Conservation (phyloP, 2,113 vertebrate species). For the Tachycineta bicolor region DNA sequence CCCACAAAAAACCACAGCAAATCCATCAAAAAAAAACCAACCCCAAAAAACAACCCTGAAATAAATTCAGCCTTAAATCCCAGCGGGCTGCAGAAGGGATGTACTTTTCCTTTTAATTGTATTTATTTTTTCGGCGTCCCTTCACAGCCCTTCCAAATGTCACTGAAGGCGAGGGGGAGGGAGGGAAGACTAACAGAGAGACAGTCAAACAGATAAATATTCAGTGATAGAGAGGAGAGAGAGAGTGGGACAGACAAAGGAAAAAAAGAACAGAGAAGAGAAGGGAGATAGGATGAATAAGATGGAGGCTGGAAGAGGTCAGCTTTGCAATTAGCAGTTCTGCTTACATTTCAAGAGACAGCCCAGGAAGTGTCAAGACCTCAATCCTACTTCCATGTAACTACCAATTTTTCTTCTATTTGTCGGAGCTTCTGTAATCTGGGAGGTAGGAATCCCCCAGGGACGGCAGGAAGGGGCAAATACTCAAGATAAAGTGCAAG, state of each 20-base stretch:
- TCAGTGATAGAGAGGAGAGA: not conserved
- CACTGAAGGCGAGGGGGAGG: not conserved
- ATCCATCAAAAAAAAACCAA: no score
- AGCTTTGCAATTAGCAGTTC: conserved; percentile 69
- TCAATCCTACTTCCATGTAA: conserved; percentile 66
- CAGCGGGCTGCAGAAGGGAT: not conserved
- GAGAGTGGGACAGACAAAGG: conserved; percentile 44
- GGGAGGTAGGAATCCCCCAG: conserved; percentile 26
- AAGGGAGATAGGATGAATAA: conserved; percentile 53
- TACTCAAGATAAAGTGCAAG: conserved; percentile 28
- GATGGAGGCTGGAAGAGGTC: conserved; percentile 67
- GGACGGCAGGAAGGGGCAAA: conserved; percentile 30
- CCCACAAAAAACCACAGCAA: no score
- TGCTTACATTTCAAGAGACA: conserved; percentile 66
- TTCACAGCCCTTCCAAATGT: not conserved
- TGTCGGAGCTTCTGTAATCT: conserved; percentile 57
- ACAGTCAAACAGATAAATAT: conserved; percentile 36
- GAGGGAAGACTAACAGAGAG: not conserved
- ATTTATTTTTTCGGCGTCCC: not conserved
- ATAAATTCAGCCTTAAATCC: not conserved
- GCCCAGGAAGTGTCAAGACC: conserved; percentile 69
- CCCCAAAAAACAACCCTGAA: not conserved
- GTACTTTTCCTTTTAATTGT: not conserved
- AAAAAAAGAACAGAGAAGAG: conserved; percentile 23
- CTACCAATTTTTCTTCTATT: conserved; percentile 62